Conservation (phyloP, 2,113 vertebrate genomes). For the Tor tambroides region DNA sequence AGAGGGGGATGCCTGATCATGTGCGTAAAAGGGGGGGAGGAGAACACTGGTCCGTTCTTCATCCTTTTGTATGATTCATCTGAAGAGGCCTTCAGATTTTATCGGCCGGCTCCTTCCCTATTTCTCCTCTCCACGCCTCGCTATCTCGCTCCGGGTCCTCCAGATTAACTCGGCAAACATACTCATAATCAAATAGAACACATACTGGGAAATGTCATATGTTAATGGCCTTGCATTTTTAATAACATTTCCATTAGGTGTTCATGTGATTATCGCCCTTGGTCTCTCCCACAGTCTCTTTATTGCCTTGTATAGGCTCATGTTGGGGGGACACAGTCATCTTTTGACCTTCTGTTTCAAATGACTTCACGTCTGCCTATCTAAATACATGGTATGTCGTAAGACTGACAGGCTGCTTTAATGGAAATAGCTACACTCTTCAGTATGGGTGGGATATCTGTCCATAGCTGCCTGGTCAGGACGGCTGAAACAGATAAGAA, state of each 20-base stretch:
- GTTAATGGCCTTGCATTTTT: constrained; percentile 70
- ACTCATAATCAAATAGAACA: constrained; percentile 62
- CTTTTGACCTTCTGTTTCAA: constrained; percentile 42
- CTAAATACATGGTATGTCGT: not conserved
- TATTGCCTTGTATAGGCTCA: constrained; percentile 36
- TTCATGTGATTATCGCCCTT: constrained; percentile 58
- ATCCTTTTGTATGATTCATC: constrained; percentile 47
- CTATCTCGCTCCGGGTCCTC: constrained; percentile 32
- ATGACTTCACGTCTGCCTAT: constrained; percentile 27
- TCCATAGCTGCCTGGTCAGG: not conserved
- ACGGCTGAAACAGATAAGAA: constrained; percentile 41
- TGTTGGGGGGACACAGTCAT: not conserved
- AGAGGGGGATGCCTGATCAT: constrained; percentile 6
- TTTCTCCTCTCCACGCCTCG: not conserved
- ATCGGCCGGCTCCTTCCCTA: constrained; percentile 29
- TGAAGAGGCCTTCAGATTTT: constrained; percentile 47
- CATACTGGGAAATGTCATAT: constrained; percentile 68
- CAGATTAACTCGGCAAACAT: constrained; percentile 64
- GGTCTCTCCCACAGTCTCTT: constrained; percentile 51
- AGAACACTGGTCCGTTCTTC: constrained; percentile 36
- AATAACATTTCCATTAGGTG: constrained; percentile 71
- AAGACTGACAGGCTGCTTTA: not conserved
- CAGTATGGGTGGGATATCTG: constrained; percentile 1
- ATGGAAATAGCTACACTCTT: constrained; percentile 23
- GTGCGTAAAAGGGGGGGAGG: constrained; percentile 33